phyloP scores from a whole-genome alignment of 2,888 invertebrate species.

The Geophilus truncorum region DNA sequence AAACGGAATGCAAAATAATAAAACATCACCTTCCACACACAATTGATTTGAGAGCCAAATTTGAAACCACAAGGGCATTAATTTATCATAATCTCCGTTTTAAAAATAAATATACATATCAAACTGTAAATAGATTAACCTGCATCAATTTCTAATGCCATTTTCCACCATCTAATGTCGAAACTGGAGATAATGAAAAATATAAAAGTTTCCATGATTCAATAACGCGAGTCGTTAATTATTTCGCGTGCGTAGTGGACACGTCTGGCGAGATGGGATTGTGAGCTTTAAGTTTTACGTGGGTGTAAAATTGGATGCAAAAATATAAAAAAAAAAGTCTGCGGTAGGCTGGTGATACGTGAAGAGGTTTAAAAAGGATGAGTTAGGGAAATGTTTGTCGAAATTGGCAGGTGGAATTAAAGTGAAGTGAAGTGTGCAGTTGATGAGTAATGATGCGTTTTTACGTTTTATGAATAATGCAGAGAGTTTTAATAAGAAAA shows the following conservation, averaged over 20 bases:
- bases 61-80: background rate
- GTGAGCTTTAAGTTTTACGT: background rate
- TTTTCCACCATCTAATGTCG: background rate
- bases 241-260: conserved; percentile 13
- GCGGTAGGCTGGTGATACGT: background rate
- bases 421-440: background rate
- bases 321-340: background rate
- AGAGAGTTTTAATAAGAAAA: background rate
- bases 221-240: background rate
- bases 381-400: background rate
- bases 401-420: background rate
- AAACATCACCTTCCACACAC: background rate
- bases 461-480: too few species aligned
- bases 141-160: background rate
- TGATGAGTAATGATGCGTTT: background rate
- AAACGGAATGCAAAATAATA: background rate
- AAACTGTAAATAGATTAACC: background rate
- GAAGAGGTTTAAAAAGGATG: background rate
- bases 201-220: background rate
- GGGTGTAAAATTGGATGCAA: background rate
- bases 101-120: background rate
- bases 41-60: background rate
- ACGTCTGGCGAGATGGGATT: background rate
- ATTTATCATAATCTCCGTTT: background rate
- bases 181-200: background rate